Evolutionary conservation across 2,113 vertebrate genomes (phyloP).

Genomic region (Sardina pilchardus): DNA sequence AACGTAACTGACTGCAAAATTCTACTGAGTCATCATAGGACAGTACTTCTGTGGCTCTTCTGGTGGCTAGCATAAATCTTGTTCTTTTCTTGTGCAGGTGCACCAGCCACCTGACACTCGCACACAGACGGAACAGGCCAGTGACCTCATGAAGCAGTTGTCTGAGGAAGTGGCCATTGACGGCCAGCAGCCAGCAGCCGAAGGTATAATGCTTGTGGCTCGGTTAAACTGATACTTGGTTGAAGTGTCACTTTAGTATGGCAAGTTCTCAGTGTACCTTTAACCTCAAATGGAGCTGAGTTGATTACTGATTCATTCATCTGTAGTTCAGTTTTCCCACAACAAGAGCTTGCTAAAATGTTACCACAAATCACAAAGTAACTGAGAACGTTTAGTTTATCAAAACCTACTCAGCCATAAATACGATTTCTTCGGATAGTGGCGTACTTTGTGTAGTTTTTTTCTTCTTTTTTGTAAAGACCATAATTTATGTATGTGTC

Average conservation of each 20-base stretch:
- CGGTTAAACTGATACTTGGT: neutral
- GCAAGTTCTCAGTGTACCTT: neutral
- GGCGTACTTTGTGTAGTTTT: too few relatives aligned
- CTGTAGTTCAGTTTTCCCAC: neutral
- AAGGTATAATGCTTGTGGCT: constrained; percentile 46
- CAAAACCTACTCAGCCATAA: neutral
- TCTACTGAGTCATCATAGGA: neutral
- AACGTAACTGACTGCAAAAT: neutral
- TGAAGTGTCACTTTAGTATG: neutral
- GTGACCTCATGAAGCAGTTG: constrained; percentile 85
- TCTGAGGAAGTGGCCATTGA: constrained; percentile 87
- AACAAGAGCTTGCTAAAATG: neutral
- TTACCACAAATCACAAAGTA: neutral
- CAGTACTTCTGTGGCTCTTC: neutral
- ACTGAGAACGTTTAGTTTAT: neutral
- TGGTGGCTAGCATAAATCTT: neutral
- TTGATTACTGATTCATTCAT: neutral
- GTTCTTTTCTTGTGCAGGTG: constrained; percentile 63
- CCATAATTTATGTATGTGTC: neutral
- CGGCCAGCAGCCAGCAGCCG: constrained; percentile 60
- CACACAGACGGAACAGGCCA: constrained; percentile 80
- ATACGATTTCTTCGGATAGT: neutral
- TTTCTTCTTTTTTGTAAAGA: too few relatives aligned
- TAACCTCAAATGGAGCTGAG: neutral
- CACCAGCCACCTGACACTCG: constrained; percentile 77